Percentiles rank a stretch among this genome's conserved stretches.
Evolutionary conservation across 2,888 invertebrate species (phyloP).

Genomic region (Ormyrus pomaceus): DNA sequence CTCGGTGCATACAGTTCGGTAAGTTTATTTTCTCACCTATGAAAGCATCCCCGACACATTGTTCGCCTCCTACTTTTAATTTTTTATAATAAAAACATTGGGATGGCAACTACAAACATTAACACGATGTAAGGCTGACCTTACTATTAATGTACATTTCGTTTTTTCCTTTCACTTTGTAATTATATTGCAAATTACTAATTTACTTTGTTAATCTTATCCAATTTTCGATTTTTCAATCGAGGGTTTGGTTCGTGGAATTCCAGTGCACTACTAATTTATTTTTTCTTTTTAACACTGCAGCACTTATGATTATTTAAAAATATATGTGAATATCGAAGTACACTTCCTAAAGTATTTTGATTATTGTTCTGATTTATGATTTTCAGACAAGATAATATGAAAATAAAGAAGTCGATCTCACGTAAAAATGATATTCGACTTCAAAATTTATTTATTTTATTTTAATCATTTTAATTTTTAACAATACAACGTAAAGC

Average conservation of each 20-base stretch:
- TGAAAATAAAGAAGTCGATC: too few species aligned
- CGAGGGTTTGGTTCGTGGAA: constrained; percentile 61
- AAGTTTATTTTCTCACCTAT: constrained; percentile 68
- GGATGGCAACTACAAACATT: constrained; percentile 42
- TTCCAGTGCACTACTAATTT: constrained; percentile 26
- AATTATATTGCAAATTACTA: constrained; percentile 42
- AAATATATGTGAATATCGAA: constrained; percentile 4
- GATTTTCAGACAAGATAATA: too few species aligned
- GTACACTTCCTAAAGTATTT: neutral
- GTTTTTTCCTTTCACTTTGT: constrained; percentile 39
- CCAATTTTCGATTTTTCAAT: constrained; percentile 28
- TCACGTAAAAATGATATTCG: too few species aligned
- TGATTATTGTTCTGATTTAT: too few species aligned
- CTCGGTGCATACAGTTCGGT: constrained; percentile 72
- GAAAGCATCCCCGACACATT: constrained; percentile 56
- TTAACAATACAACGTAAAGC: too few species aligned
- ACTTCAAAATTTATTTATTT: too few species aligned
- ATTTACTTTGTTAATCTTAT: constrained; percentile 52
- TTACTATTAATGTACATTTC: constrained; percentile 21
- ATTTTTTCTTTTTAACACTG: constrained; percentile 14
- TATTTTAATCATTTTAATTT: too few species aligned
- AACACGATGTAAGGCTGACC: constrained; percentile 25
- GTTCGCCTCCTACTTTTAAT: constrained; percentile 38
- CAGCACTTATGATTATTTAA: constrained; percentile 1
- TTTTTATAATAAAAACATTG: constrained; percentile 22